Conservation (phyloP, 2,113 vertebrate species). For the Amblyornis subalaris region DNA sequence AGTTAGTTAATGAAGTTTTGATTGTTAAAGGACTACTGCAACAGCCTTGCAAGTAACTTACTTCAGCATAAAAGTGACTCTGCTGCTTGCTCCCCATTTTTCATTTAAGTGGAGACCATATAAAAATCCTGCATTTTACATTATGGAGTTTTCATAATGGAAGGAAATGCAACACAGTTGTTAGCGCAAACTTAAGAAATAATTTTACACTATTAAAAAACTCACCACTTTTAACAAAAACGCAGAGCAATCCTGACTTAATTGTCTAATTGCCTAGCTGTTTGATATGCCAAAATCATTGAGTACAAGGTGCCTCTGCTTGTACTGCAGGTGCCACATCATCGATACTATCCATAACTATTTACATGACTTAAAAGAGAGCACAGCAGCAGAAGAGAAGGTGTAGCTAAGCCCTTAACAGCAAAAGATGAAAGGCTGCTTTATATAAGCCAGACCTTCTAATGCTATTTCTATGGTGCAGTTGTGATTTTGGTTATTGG, state of each 20-base stretch:
- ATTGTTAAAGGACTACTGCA: background rate
- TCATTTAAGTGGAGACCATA: background rate
- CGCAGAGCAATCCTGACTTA: background rate
- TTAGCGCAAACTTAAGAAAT: background rate
- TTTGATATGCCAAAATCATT: background rate
- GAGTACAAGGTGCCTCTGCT: background rate
- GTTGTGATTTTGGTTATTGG: background rate
- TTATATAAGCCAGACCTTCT: background rate
- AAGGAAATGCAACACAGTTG: background rate
- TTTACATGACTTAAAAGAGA: background rate
- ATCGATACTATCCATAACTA: background rate
- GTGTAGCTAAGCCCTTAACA: background rate
- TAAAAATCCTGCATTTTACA: background rate
- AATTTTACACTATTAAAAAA: background rate
- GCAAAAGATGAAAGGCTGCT: background rate
- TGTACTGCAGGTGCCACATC: background rate
- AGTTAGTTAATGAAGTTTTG: background rate
- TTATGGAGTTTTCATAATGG: background rate
- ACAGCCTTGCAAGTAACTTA: background rate
- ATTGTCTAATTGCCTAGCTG: background rate
- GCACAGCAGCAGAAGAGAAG: background rate
- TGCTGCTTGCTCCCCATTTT: background rate
- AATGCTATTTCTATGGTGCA: background rate
- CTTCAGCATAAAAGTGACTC: background rate
- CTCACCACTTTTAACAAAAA: background rate